Percentiles rank a stretch among this genome's conserved stretches.
Conservation (phyloP, 2,113 vertebrate genomes). For the Alouatta palliata region DNA sequence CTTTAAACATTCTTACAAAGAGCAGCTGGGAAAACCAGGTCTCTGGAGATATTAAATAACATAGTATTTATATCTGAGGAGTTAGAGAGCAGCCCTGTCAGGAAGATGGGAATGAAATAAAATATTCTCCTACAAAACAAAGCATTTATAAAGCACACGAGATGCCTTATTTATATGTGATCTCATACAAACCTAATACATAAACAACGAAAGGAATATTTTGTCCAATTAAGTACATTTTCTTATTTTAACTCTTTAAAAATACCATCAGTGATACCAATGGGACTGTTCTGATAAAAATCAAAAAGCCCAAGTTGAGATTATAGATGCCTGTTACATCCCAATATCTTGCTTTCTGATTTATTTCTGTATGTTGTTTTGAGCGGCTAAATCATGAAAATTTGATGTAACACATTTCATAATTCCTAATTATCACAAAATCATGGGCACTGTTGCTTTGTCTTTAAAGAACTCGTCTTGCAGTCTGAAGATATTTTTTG, state of each 20-base stretch:
- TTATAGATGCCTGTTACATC: background rate
- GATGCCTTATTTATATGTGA: background rate
- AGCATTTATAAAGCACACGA: background rate
- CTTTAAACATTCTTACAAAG: background rate
- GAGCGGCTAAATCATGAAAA: constrained; percentile 21
- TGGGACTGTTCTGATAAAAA: background rate
- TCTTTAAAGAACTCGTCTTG: constrained; percentile 17
- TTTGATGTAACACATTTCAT: constrained; percentile 8
- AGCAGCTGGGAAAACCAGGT: background rate
- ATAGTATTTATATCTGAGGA: background rate
- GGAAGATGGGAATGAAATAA: background rate
- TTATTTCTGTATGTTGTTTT: background rate
- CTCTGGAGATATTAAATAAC: background rate
- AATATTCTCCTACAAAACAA: background rate
- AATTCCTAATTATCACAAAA: constrained; percentile 26
- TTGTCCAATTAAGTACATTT: background rate
- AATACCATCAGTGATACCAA: background rate
- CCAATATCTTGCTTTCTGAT: background rate
- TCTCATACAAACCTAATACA: background rate
- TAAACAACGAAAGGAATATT: background rate
- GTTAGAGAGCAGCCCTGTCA: no score
- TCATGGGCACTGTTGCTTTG: background rate
- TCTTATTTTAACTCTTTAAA: background rate
- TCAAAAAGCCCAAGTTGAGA: background rate
- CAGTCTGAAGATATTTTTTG: background rate